A percentile compares a stretch with the other conserved stretches of the same genome.
phyloP scores from a whole-genome alignment of 2,113 vertebrate species.

The Gymnogyps californianus region DNA sequence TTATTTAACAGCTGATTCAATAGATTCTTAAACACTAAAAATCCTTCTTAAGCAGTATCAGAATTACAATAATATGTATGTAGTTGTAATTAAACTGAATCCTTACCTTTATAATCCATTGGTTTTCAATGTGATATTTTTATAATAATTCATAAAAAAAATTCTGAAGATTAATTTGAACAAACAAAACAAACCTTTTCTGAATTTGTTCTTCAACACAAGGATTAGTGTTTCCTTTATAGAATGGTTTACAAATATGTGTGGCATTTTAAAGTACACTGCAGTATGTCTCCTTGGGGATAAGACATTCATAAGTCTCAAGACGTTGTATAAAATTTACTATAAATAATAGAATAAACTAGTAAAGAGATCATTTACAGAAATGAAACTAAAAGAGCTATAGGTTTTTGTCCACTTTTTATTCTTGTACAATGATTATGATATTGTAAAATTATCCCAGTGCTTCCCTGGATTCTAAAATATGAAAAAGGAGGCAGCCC shows the following conservation, averaged over 20 bases:
- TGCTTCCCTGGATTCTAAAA: background rate
- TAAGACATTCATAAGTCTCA: background rate
- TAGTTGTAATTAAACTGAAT: background rate
- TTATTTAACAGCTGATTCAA: background rate
- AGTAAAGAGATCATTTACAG: background rate
- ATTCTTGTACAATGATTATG: background rate
- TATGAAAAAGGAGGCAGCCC: background rate
- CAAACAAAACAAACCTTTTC: background rate
- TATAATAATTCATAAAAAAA: background rate
- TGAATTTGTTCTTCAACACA: background rate
- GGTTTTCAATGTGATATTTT: background rate
- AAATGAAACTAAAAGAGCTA: background rate
- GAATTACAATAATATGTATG: background rate
- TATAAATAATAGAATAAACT: background rate
- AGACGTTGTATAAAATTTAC: background rate
- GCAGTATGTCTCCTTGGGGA: background rate
- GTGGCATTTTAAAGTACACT: background rate
- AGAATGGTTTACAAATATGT: background rate
- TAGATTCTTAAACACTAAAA: background rate
- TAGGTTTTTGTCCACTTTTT: background rate
- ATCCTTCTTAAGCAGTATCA: background rate
- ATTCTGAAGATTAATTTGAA: background rate
- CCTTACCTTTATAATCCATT: background rate
- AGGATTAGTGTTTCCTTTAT: background rate
- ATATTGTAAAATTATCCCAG: background rate